Evolutionary conservation across 2,797 vertebrate genomes (phyloP).

Genomic region (Ibycter americanus): DNA sequence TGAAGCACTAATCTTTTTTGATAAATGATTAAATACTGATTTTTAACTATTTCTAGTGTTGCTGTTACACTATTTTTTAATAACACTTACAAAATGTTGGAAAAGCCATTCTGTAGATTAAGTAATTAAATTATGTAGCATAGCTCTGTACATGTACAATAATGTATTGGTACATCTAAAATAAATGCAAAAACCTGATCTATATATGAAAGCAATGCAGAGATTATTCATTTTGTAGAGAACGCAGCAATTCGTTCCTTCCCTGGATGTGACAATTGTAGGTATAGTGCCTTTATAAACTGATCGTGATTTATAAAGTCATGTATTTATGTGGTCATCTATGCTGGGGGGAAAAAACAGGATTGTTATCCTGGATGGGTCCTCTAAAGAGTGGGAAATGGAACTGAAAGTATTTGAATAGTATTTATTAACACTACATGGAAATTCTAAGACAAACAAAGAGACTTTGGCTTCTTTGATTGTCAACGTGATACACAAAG

Average conservation of each 20-base stretch:
- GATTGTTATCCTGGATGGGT: neutral
- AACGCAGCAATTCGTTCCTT: neutral
- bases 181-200: neutral
- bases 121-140: neutral
- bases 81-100: neutral
- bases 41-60: neutral
- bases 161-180: neutral
- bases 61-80: neutral
- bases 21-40: neutral
- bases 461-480: neutral
- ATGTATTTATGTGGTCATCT: neutral
- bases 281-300: neutral
- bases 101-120: neutral
- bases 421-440: neutral
- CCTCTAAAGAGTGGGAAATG: neutral
- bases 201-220: neutral
- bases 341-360: neutral
- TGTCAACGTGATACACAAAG: neutral
- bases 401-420: neutral
- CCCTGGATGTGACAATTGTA: neutral
- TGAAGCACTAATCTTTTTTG: neutral
- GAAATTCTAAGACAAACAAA: constrained; percentile 1
- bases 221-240: neutral
- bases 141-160: neutral
- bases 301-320: neutral